These are phyloP conservation scores for Campylomormyrus tamandua DNA, from an alignment of 2,113 vertebrate species.

Conservation along the genomic window DNA sequence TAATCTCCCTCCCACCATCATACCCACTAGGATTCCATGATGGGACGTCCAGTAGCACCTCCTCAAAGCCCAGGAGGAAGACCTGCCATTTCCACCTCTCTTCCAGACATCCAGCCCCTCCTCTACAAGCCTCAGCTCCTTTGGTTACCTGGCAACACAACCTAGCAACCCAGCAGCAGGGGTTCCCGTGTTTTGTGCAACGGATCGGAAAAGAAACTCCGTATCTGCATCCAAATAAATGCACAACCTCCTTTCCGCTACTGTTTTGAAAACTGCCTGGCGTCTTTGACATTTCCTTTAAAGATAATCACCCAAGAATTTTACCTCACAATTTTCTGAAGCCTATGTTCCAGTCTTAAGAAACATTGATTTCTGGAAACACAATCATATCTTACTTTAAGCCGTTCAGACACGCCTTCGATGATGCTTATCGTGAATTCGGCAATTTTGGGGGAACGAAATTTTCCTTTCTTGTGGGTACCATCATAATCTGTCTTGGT, in stretches of 20 bases:
- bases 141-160: slow-evolving; percentile 68
- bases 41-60: background rate
- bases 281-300: background rate
- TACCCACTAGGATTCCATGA: background rate
- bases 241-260: background rate
- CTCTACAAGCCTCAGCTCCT: slow-evolving; percentile 35
- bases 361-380: background rate
- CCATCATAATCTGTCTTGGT: slow-evolving; percentile 89
- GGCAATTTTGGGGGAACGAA: slow-evolving; percentile 77
- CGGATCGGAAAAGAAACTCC: background rate
- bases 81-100: slow-evolving; percentile 9
- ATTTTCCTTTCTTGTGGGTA: slow-evolving; percentile 79
- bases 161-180: slow-evolving; percentile 54
- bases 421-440: slow-evolving; percentile 92
- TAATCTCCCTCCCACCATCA: background rate
- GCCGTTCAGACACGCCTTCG: slow-evolving; percentile 82
- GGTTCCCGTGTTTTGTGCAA: background rate
- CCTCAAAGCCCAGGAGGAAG: background rate
- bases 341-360: background rate
- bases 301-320: background rate
- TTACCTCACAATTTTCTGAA: background rate
- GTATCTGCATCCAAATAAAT: background rate
- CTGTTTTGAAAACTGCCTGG: background rate
- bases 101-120: slow-evolving; percentile 3
- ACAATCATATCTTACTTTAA: slow-evolving; percentile 72